phyloP scores from a whole-genome alignment of 1,140 invertebrate species.

The Pseudobourletiella spinata region DNA sequence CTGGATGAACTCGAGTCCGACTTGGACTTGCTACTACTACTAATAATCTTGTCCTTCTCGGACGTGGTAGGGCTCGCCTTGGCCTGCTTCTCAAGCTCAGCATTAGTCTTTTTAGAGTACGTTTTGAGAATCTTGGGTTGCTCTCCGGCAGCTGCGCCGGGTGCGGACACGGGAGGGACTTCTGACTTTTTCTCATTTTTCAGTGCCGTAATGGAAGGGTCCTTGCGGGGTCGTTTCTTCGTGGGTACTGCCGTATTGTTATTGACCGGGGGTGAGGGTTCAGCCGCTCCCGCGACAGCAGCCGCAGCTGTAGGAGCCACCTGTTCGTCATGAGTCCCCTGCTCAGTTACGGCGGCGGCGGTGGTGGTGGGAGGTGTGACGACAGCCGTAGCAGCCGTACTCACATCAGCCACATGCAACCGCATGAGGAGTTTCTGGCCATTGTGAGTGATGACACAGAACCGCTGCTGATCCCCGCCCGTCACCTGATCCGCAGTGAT shows the following conservation, averaged over 20 bases:
- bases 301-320: neutral
- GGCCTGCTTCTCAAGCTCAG: neutral
- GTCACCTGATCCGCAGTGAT: neutral
- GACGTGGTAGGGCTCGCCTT: no score
- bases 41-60: no score
- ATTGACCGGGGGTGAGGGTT: neutral
- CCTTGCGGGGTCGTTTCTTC: slow-evolving; percentile 11
- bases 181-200: neutral
- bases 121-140: neutral
- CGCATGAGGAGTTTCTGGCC: slow-evolving; percentile 22
- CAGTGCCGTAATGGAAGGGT: slow-evolving; percentile 8
- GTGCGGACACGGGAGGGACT: neutral
- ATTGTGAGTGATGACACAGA: slow-evolving; percentile 15
- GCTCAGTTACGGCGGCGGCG: neutral
- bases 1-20: neutral
- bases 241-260: no score
- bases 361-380: no score
- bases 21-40: no score
- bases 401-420: slow-evolving; percentile 4
- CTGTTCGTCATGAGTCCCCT: neutral
- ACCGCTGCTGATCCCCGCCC: neutral
- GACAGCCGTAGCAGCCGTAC: neutral
- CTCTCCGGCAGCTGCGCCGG: neutral
- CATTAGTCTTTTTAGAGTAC: neutral
- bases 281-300: neutral